phyloP scores from a whole-genome alignment of 2,888 invertebrate species.

The Dascillus cervinus region DNA sequence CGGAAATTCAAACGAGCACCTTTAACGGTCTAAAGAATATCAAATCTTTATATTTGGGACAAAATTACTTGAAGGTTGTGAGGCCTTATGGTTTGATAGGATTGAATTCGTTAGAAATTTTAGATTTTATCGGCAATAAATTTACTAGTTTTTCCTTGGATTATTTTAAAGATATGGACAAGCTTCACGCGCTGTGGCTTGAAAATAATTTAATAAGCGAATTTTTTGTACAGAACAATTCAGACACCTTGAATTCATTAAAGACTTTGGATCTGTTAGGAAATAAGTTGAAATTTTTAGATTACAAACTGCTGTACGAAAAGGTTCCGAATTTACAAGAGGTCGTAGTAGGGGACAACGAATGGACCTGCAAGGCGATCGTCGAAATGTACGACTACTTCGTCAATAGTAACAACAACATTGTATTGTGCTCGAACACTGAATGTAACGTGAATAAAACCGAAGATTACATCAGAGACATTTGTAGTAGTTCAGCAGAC shows the following conservation, averaged over 20 bases:
- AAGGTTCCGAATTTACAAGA: conserved; percentile 34
- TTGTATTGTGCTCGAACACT: conserved; percentile 29
- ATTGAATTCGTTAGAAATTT: conserved; percentile 31
- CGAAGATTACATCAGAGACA: conserved; percentile 21
- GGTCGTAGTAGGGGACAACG: conserved; percentile 32
- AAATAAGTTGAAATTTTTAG: conserved; percentile 31
- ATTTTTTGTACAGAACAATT: conserved; percentile 26
- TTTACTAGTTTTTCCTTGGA: conserved; percentile 28
- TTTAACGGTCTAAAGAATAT: conserved; percentile 38
- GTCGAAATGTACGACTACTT: conserved; percentile 33
- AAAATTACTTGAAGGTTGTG: conserved; percentile 36
- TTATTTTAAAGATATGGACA: conserved; percentile 30
- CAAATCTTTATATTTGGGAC: conserved; percentile 35
- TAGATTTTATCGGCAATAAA: conserved; percentile 34
- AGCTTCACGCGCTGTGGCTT: conserved; percentile 33
- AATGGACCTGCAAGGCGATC: conserved; percentile 35
- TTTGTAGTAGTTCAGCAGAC: conserved; percentile 21
- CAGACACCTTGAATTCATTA: conserved; percentile 27
- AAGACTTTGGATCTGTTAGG: conserved; percentile 29
- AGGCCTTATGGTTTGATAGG: conserved; percentile 38
- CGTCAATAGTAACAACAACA: conserved; percentile 22
- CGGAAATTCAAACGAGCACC: conserved; percentile 35
- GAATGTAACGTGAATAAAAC: conserved; percentile 26
- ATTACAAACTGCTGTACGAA: conserved; percentile 30
- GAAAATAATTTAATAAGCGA: conserved; percentile 30